Conservation (phyloP, 2,888 invertebrate species). For the Eupithecia exiguata region DNA sequence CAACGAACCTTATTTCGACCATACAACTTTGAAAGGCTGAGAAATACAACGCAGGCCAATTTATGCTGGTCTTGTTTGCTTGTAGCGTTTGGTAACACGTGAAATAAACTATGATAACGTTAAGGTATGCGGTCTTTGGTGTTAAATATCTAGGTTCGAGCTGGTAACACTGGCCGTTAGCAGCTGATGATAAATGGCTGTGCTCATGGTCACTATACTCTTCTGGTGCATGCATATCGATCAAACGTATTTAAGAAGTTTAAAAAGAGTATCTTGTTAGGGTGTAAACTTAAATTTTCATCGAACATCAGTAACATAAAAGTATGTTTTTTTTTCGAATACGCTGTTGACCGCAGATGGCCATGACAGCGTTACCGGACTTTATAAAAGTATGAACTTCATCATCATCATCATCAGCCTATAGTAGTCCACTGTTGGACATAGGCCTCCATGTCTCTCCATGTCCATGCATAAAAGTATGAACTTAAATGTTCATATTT, state of each 20-base stretch:
- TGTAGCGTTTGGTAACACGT: slow-evolving; percentile 71
- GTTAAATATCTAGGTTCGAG: slow-evolving; percentile 55
- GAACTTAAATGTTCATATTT: no score
- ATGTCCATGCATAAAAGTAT: no score
- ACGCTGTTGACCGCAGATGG: no score
- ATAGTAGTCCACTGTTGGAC: no score
- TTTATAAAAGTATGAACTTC: no score
- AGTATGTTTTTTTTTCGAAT: no score
- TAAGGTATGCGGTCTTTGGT: slow-evolving; percentile 66
- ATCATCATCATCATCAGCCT: no score
- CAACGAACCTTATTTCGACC: slow-evolving; percentile 33
- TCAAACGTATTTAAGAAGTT: background rate
- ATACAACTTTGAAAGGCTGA: slow-evolving; percentile 38
- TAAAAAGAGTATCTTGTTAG: no score
- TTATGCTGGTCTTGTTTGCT: slow-evolving; percentile 48
- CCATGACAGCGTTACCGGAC: no score
- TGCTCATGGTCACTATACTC: background rate
- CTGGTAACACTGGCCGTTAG: slow-evolving; percentile 30
- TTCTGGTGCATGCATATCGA: background rate
- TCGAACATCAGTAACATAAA: no score
- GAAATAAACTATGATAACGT: slow-evolving; percentile 76
- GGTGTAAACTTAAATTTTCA: no score
- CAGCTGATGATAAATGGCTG: slow-evolving; percentile 3
- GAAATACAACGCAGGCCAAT: slow-evolving; percentile 47
- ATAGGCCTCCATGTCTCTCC: no score